Evolutionary conservation across 2,113 vertebrate genomes (phyloP).

Genomic region (Microcebus murinus): DNA sequence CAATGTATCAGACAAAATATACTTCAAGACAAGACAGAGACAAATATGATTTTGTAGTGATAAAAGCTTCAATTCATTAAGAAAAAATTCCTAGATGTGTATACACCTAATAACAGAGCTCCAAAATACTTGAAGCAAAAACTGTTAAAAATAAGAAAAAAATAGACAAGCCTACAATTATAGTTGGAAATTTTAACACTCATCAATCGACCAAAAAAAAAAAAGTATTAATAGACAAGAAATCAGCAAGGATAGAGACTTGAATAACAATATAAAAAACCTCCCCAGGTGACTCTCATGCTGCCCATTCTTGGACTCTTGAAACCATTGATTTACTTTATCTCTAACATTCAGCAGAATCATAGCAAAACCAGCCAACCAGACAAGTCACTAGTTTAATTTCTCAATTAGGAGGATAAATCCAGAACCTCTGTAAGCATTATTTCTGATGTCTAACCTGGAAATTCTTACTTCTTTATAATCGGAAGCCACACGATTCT

Average conservation of each 20-base stretch:
- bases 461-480: slow-evolving; percentile 30
- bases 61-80: neutral
- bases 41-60: neutral
- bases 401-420: slow-evolving; percentile 49
- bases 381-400: neutral
- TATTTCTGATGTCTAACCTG: neutral
- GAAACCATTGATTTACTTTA: neutral
- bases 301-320: neutral
- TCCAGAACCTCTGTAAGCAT: slow-evolving; percentile 2
- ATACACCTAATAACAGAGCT: neutral
- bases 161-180: neutral
- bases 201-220: neutral
- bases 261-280: neutral
- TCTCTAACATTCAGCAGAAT: neutral
- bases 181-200: neutral
- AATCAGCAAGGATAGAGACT: neutral
- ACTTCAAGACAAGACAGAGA: neutral
- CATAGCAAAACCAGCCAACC: neutral
- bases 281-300: neutral
- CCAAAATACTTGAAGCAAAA: slow-evolving; percentile 5
- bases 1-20: no score
- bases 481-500: slow-evolving; percentile 21
- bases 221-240: neutral
- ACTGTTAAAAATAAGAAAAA: neutral
- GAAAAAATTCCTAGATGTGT: neutral